Percentiles rank a stretch among this genome's conserved stretches.
Evolutionary conservation across 2,888 invertebrate genomes (phyloP).

Genomic region (Apodemia hepburni): DNA sequence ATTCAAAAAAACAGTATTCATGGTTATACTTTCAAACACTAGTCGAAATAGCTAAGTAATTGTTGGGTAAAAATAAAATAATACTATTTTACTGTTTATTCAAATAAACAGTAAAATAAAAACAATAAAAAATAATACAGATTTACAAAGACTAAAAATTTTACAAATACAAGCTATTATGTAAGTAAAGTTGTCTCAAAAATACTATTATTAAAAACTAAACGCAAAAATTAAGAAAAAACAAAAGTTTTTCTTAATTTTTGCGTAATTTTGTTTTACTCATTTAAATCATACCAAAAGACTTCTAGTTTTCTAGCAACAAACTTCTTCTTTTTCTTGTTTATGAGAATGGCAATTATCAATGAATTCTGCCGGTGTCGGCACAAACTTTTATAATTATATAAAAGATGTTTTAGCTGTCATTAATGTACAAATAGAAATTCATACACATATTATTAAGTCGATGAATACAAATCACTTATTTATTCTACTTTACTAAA

Average conservation of each 20-base stretch:
- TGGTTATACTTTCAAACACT: constrained; percentile 34
- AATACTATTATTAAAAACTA: background rate
- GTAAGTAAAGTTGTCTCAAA: background rate
- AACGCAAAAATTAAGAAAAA: background rate
- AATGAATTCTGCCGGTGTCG: too few relatives aligned
- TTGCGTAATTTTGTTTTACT: background rate
- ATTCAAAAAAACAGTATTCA: constrained; percentile 4
- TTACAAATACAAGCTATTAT: too few relatives aligned
- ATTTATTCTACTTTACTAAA: constrained; percentile 50
- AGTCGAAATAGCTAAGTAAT: constrained; percentile 15
- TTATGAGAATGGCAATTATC: too few relatives aligned
- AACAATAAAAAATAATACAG: background rate
- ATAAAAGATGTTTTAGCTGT: constrained; percentile 6
- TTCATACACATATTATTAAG: constrained; percentile 16
- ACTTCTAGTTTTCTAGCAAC: background rate
- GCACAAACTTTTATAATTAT: background rate
- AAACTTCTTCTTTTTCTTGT: too few relatives aligned
- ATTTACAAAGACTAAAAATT: too few relatives aligned
- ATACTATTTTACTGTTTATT: background rate
- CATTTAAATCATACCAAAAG: background rate
- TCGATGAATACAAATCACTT: constrained; percentile 29
- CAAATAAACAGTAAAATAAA: background rate
- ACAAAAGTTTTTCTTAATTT: background rate
- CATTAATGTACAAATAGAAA: background rate
- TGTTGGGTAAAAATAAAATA: background rate